Conservation (phyloP, 2,888 invertebrate species). For the Synanthedon formicaeformis region DNA sequence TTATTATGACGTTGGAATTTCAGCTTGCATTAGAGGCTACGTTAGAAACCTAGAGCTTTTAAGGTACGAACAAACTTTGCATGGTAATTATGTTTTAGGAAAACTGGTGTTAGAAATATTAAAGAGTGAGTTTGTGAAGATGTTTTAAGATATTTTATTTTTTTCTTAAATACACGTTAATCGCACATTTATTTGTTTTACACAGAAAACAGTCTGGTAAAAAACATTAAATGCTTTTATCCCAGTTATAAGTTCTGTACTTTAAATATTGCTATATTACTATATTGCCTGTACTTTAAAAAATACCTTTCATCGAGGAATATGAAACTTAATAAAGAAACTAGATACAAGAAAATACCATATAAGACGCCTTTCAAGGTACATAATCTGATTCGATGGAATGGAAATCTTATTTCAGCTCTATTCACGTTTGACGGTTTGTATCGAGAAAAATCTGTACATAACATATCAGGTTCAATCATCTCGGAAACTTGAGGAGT, state of each 20-base stretch:
- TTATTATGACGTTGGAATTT: conserved; percentile 14
- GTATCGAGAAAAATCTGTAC: conserved; percentile 35
- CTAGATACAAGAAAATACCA: neutral
- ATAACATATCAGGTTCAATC: conserved; percentile 41
- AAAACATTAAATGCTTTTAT: no score
- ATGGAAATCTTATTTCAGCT: conserved; percentile 41
- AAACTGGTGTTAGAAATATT: no score
- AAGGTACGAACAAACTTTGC: neutral
- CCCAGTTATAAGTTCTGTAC: no score
- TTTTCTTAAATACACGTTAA: no score
- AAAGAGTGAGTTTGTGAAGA: no score
- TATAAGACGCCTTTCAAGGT: conserved; percentile 11
- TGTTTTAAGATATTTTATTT: no score
- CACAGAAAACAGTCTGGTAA: no score
- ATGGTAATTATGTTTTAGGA: no score
- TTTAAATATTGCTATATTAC: no score
- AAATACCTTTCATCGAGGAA: neutral
- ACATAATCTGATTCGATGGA: conserved; percentile 36
- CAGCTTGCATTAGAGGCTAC: conserved; percentile 6
- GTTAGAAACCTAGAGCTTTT: neutral
- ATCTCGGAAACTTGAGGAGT: conserved; percentile 25
- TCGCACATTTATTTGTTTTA: no score
- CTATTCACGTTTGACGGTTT: conserved; percentile 41
- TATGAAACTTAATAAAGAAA: neutral
- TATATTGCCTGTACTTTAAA: no score